Evolutionary conservation across 2,797 vertebrate species (phyloP), one percentile per base, ranked within the genome.

Genomic region (Buceros bicornis): DNA sequence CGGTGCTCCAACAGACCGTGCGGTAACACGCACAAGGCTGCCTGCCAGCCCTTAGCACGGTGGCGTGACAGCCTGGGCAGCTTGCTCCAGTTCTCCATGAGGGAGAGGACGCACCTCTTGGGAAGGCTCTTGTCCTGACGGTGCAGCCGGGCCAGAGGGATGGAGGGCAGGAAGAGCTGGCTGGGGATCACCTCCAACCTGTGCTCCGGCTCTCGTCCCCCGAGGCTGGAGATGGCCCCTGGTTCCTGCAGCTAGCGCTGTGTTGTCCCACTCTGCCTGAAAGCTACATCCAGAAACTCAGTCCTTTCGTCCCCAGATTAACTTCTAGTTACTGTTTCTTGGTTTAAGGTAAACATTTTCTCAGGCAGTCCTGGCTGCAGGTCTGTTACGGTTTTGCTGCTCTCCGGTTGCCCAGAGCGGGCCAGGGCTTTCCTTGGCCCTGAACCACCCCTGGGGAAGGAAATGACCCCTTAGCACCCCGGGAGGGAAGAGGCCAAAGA

Each of bases 321-420:
- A 51, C 31, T 31, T 80, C 33, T n/a, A 47, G 57, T 51, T 29
- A 7, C 1, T 26, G 13, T 42, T n/a, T 71, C 60, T 62, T n/a
- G 15, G 1, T 11, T 65, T 45, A 20, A 33, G 16, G 33, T 24
- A 74, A 48, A 28, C 35, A 2, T 8, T 24, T 69, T 54, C 31
- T 28, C 17, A 47, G 69, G 3, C 4, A 47, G 8, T 51, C 8
- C 8, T 53, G 28, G 8, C 40, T 47, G n/a, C 16, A 22, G 8
- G 24, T 10, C 40, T 15, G 1, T 19, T 8, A 43, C 13, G 28
- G 12, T 83, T 37, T 26, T 16, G 37, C 16, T 25, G 16, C 31
- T 47, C 62, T 28, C 11, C 33, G 29, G 43, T 17, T 8, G 20
- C 12, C 13, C 29, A 65, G 7, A 13, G 5, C 8, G 1, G 0